Evolutionary conservation across 2,113 vertebrate species (phyloP).

Genomic region (Probosciger aterrimus): DNA sequence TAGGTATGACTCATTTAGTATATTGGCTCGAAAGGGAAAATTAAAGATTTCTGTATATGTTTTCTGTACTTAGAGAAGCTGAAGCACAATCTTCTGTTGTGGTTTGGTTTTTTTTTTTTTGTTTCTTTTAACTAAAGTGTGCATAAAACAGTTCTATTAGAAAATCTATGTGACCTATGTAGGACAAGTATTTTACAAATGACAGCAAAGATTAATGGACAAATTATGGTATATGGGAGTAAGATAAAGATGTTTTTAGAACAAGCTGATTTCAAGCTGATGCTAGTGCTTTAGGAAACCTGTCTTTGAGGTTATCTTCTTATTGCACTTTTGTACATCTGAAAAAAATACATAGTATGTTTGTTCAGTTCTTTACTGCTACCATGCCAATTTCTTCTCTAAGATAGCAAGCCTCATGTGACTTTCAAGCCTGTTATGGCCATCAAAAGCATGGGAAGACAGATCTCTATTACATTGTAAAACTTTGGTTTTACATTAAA

Average conservation of each 20-base stretch:
- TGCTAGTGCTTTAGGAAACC: not conserved
- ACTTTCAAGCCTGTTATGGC: not conserved
- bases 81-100: not conserved
- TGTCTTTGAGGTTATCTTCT: not conserved
- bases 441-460: not conserved
- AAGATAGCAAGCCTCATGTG: not conserved
- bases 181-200: not conserved
- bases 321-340: not conserved
- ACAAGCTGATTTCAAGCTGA: not conserved
- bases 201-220: not conserved
- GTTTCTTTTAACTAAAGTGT: not conserved
- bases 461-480: not conserved
- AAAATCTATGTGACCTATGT: not conserved
- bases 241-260: not conserved
- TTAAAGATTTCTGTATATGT: not conserved
- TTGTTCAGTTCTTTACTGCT: not conserved
- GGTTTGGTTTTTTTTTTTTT: not conserved
- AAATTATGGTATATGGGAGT: not conserved
- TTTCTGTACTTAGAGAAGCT: not conserved
- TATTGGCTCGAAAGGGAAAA: not conserved
- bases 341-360: not conserved
- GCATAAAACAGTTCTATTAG: not conserved
- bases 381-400: not conserved
- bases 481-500: not conserved
- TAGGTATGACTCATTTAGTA: not conserved